phyloP scores from a whole-genome alignment of 2,113 vertebrate species.

The Pseudorhombus dupliciocellatus region DNA sequence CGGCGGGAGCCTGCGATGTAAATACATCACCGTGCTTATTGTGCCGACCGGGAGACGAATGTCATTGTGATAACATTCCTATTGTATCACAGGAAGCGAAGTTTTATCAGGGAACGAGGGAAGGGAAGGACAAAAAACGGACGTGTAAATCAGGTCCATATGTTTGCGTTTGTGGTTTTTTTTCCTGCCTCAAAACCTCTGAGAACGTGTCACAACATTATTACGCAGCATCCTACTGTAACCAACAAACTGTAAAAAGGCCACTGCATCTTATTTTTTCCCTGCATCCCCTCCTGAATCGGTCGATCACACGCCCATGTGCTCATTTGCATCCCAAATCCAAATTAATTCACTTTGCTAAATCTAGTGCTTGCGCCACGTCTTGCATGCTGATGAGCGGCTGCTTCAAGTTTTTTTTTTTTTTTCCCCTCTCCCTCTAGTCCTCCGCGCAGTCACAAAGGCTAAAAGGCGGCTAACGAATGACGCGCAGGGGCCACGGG shows the following conservation, averaged over 20 bases:
- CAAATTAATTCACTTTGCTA: conserved; percentile 99
- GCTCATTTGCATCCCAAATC: conserved; percentile 99
- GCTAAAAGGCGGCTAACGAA: conserved; percentile 61
- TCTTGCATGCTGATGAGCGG: conserved; percentile 96
- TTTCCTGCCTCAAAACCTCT: conserved; percentile 6
- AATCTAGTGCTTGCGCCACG: conserved; percentile 91
- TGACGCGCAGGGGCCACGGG: conserved; percentile 41
- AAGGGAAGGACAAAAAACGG: background rate
- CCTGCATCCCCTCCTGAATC: conserved; percentile 87
- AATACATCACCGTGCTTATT: conserved; percentile 82
- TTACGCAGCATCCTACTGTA: conserved; percentile 32
- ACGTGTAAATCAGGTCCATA: background rate
- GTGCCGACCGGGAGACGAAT: conserved; percentile 46
- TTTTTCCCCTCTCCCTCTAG: conserved; percentile 80
- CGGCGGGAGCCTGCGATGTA: conserved; percentile 85
- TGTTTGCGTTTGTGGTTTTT: conserved; percentile 9
- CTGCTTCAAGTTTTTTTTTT: conserved; percentile 58
- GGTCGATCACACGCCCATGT: conserved; percentile 90
- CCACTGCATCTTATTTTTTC: conserved; percentile 26
- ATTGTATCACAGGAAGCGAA: conserved; percentile 40
- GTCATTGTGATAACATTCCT: conserved; percentile 30
- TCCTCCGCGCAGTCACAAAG: conserved; percentile 61
- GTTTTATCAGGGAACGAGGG: conserved; percentile 64
- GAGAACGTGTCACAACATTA: conserved; percentile 43
- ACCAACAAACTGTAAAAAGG: conserved; percentile 63